A percentile compares a stretch with the other conserved stretches of the same genome.
Conservation (phyloP, 2,113 vertebrate genomes). For the Vombatus ursinus region DNA sequence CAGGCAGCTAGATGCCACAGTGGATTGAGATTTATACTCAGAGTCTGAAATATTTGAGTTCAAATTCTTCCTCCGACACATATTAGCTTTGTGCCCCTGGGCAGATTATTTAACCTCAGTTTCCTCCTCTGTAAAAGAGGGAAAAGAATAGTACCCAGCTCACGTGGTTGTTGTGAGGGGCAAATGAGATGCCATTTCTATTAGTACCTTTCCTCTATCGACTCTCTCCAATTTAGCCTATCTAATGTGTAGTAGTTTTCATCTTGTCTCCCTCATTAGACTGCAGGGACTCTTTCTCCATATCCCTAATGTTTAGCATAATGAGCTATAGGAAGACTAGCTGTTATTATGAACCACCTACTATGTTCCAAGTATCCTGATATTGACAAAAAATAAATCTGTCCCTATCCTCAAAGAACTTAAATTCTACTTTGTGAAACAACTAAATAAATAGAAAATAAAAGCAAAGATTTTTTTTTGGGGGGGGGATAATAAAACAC, state of each 20-base stretch:
- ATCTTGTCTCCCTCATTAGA: background rate
- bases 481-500: background rate
- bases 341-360: background rate
- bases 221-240: background rate
- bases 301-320: background rate
- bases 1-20: background rate
- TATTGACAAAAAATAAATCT: background rate
- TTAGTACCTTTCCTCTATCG: background rate
- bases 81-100: background rate
- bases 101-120: background rate
- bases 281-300: background rate
- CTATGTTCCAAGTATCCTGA: background rate
- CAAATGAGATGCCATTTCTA: background rate
- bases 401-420: background rate
- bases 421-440: background rate
- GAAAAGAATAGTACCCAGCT: background rate
- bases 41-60: background rate
- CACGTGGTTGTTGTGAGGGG: background rate
- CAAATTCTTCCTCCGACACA: background rate
- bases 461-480: background rate
- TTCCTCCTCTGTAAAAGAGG: background rate
- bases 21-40: background rate
- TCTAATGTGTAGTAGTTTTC: background rate
- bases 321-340: background rate
- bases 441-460: background rate